These are phyloP conservation scores for Fistularia tabacaria DNA, from an alignment of 2,797 vertebrate genomes.

Conservation along the genomic window DNA sequence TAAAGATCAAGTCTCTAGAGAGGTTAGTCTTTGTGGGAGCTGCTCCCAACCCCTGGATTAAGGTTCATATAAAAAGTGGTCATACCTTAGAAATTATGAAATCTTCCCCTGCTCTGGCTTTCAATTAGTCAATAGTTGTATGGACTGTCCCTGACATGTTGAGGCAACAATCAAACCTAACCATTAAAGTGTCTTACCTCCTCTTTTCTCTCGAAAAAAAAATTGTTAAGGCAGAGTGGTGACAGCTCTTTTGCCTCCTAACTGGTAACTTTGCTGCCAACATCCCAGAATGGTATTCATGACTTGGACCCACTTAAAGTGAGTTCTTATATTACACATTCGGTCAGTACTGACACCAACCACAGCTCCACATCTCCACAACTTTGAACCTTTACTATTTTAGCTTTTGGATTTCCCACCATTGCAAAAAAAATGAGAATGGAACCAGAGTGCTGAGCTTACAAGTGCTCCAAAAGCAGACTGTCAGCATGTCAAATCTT, in stretches of 20 bases:
- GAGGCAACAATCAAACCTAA: constrained; percentile 5
- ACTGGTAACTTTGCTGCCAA: constrained; percentile 50
- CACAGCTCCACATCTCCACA: constrained; percentile 39
- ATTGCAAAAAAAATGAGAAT: constrained; percentile 9
- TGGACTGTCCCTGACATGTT: too few relatives aligned
- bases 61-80: too few relatives aligned
- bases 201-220: constrained; percentile 16
- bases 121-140: too few relatives aligned
- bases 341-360: constrained; percentile 36
- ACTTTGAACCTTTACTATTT: constrained; percentile 35
- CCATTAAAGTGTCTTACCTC: constrained; percentile 8
- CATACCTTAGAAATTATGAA: too few relatives aligned
- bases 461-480: constrained; percentile 20
- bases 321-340: constrained; percentile 35
- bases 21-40: too few relatives aligned
- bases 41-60: too few relatives aligned
- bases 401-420: constrained; percentile 23
- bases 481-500: constrained; percentile 31
- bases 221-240: constrained; percentile 17
- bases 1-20: too few relatives aligned
- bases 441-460: constrained; percentile 9
- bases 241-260: constrained; percentile 35
- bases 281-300: constrained; percentile 48
- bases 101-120: too few relatives aligned
- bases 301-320: constrained; percentile 25